Base-by-base conservation (phyloP, 2,113 vertebrate species). In the Gorilla gorilla region DNA sequence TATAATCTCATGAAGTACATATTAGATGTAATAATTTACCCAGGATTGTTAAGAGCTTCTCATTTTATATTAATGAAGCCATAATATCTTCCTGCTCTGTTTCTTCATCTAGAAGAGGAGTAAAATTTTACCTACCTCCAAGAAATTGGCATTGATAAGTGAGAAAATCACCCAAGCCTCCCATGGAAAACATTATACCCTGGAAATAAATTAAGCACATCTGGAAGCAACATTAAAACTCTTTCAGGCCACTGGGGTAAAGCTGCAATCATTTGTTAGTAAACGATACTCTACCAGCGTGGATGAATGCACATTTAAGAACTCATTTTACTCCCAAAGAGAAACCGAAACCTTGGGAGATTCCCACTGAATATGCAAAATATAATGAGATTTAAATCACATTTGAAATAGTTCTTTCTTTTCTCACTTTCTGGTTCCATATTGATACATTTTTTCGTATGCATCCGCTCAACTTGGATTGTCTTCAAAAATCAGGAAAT, bases 121-220 rank as follows among this genome's bases (percentile, higher is more conserved):
- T 88, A 76, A 92, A 95, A 85, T 92, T 94, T 80, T 96, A 94
- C 93, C 86, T 92, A 88, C 79, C 89, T 95, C 93, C 89, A 96
- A 91, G 91, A 97, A 97, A 95, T 93, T 97, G 96, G 97, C 96
- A 96, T 96, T 95, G 97, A 97, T 97, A 97, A 98, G 94, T 97
- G 97, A 98, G 94, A 97, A 97, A 97, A 93, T 79, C 94, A 97
- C 91, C 92, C 78, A 96, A 95, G 61, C 82, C 82, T 98, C 98
- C 97, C 95, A 96, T 61, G 55, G 96, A 89, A 96, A 94, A 84
- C 93, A 94, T 98, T 96, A 97, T 90, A 91, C 97, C 88, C 96
- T 97, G 97, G 97, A 98, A 98, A 98, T 97, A 97, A 98, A 98
- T 97, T 98, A 98, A 96, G 97, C 98, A 98, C 98, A 98, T 98